These are phyloP conservation scores for Cryptus armator DNA, from an alignment of 2,888 invertebrate genomes.

Conservation along the genomic window DNA sequence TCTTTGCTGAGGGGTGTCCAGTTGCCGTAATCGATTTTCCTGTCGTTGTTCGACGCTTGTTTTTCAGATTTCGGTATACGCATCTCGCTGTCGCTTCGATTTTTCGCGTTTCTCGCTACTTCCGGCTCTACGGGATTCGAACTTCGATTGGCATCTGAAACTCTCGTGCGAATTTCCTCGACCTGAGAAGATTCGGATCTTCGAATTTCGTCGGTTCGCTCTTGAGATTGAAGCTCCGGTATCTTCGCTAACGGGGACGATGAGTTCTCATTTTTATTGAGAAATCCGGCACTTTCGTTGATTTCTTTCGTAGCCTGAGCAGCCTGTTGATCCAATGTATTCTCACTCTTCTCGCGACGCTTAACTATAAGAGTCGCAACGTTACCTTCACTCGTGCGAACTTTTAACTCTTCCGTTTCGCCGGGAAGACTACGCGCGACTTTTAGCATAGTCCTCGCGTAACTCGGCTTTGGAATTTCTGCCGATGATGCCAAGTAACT, in stretches of 20 bases:
- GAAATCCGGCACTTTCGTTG: neutral
- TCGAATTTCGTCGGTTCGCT: constrained; percentile 68
- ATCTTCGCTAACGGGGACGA: constrained; percentile 29
- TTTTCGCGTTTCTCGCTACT: neutral
- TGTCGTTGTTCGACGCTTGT: constrained; percentile 53
- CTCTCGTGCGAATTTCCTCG: constrained; percentile 69
- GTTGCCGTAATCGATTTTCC: constrained; percentile 76
- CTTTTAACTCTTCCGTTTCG: constrained; percentile 91
- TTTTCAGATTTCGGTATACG: constrained; percentile 23
- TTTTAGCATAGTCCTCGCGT: constrained; percentile 91
- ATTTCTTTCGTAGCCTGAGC: constrained; percentile 29
- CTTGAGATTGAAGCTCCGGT: constrained; percentile 13
- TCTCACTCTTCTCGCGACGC: constrained; percentile 86
- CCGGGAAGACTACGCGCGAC: constrained; percentile 92
- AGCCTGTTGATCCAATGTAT: constrained; percentile 4
- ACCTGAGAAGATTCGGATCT: constrained; percentile 74
- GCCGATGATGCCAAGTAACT: constrained; percentile 61
- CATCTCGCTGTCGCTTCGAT: neutral
- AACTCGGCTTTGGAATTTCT: constrained; percentile 86
- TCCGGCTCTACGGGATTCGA: constrained; percentile 20
- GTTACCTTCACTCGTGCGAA: constrained; percentile 91
- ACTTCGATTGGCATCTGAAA: constrained; percentile 10
- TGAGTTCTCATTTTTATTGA: constrained; percentile 35
- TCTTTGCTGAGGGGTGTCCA: constrained; percentile 79
- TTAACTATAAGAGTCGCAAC: constrained; percentile 92